Conservation (phyloP, 2,797 vertebrate genomes). For the Pseudomugil gertrudae region DNA sequence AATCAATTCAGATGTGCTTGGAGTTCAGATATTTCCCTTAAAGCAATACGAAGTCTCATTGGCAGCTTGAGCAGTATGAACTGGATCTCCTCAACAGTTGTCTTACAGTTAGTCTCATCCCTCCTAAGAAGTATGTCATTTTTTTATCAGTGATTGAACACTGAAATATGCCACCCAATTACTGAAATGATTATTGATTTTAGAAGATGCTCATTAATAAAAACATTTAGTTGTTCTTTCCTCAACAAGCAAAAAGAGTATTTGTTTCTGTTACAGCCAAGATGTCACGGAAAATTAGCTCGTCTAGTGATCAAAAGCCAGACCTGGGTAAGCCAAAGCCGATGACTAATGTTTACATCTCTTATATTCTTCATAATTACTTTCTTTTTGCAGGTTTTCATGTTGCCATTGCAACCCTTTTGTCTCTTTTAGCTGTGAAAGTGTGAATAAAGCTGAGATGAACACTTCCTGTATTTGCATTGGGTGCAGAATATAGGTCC, state of each 20-base stretch:
- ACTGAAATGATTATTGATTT: neutral
- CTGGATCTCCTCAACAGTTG: conserved; percentile 35
- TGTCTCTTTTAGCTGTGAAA: conserved; percentile 11
- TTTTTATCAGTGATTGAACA: neutral
- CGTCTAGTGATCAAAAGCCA: conserved; percentile 93
- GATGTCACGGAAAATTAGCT: conserved; percentile 99
- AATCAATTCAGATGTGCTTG: conserved; percentile 3
- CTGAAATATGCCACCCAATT: neutral
- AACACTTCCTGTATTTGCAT: conserved; percentile 56
- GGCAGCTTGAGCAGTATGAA: neutral
- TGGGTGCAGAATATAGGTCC: conserved; percentile 51
- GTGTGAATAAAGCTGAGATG: conserved; percentile 13
- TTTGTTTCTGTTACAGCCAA: conserved; percentile 91
- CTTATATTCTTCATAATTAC: neutral
- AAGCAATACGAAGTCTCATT: neutral
- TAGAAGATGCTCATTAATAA: neutral
- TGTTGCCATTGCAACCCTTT: conserved; percentile 5
- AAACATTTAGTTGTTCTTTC: conserved; percentile 20
- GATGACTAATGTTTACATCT: conserved; percentile 26
- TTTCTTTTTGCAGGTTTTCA: conserved; percentile 47
- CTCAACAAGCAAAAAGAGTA: conserved; percentile 56
- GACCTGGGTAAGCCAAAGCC: conserved; percentile 90
- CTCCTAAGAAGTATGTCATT: conserved; percentile 14
- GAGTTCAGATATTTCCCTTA: conserved; percentile 1
- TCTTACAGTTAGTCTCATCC: conserved; percentile 36